Conservation (phyloP, 2,113 vertebrate species). For the Charina bottae region DNA sequence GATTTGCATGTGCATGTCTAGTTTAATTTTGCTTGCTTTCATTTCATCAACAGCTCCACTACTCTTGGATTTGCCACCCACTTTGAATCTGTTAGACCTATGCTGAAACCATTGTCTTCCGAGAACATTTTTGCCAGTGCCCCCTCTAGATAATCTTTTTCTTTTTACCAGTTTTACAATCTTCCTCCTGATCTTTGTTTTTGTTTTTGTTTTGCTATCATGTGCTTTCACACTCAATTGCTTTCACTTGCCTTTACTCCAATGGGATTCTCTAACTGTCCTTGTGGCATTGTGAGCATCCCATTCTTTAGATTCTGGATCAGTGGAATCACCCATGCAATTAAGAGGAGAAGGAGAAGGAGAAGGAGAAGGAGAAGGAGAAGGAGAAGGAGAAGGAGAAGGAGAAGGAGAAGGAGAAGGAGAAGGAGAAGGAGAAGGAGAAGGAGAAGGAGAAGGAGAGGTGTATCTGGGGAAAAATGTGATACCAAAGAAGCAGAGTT, state of each 20-base stretch:
- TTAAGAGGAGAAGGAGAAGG: neutral
- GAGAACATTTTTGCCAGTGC: neutral
- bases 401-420: too few relatives aligned
- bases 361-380: too few relatives aligned
- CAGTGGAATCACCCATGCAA: neutral
- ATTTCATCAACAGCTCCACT: neutral
- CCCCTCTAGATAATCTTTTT: neutral
- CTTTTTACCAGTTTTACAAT: neutral
- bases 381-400: too few relatives aligned
- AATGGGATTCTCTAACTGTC: neutral
- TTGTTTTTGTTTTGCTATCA: neutral
- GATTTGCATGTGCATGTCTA: neutral
- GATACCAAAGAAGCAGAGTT: neutral
- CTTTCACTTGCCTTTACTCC: neutral
- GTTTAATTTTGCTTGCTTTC: constrained; percentile 9
- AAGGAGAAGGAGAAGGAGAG: too few relatives aligned
- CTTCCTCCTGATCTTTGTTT: neutral
- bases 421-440: too few relatives aligned
- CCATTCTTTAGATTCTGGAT: neutral
- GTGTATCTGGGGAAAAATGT: too few relatives aligned
- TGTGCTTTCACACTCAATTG: neutral
- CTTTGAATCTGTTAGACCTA: neutral
- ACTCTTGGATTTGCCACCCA: neutral
- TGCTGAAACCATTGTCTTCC: neutral
- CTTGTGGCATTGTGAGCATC: neutral